These are phyloP conservation scores for Monarcha castaneiventris DNA, from an alignment of 2,113 vertebrate genomes.

Conservation along the genomic window DNA sequence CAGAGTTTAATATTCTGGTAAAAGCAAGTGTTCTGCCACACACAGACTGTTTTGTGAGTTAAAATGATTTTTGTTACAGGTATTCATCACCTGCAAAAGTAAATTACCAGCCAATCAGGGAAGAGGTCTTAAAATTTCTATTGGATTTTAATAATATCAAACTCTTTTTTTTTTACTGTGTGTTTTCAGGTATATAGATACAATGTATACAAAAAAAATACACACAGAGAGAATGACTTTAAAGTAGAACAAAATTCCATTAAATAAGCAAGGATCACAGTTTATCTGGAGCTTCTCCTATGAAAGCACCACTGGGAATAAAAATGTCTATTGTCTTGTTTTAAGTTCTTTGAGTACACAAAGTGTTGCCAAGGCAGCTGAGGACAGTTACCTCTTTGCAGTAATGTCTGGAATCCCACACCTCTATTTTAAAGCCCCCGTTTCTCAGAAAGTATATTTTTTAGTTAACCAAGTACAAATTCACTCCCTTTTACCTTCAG, in stretches of 20 bases:
- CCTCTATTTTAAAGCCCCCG: rapidly evolving
- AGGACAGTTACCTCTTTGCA: not conserved
- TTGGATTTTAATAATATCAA: not conserved
- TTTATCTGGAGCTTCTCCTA: not conserved
- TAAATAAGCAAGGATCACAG: not conserved
- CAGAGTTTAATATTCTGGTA: not conserved
- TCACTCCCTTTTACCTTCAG: not conserved
- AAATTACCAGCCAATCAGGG: not conserved
- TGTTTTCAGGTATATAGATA: not conserved
- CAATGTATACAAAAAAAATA: not conserved
- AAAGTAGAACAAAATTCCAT: not conserved
- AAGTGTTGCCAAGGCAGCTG: not conserved
- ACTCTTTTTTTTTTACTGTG: not conserved
- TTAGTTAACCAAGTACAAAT: not conserved
- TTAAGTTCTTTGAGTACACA: not conserved
- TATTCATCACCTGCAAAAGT: not conserved
- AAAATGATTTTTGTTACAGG: not conserved
- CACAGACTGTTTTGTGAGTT: not conserved
- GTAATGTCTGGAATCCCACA: not conserved
- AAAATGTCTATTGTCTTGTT: not conserved
- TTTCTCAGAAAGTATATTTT: not conserved
- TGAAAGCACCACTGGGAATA: not conserved
- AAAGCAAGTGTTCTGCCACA: not conserved
- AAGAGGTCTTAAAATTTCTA: not conserved
- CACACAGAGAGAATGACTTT: not conserved